phyloP scores from a whole-genome alignment of 1,140 invertebrate species.

The Chrysoperla carnea region DNA sequence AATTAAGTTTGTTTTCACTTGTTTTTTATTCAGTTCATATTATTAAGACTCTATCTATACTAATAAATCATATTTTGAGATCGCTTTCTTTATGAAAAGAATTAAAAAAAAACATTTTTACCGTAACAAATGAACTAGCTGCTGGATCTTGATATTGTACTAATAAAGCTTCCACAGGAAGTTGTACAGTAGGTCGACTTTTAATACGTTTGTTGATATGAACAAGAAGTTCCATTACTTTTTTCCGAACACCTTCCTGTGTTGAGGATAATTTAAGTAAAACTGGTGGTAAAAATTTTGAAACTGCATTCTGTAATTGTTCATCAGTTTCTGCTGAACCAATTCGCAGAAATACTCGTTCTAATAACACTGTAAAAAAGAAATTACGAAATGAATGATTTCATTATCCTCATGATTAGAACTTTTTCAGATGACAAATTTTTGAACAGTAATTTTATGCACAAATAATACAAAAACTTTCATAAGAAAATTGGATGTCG shows the following conservation, averaged over 20 bases:
- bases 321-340: constrained; percentile 79
- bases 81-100: no score
- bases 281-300: constrained; percentile 76
- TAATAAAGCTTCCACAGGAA: constrained; percentile 73
- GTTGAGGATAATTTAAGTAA: constrained; percentile 73
- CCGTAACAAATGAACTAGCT: constrained; percentile 66
- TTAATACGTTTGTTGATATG: constrained; percentile 84
- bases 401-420: constrained; percentile 1
- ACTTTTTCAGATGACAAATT: background rate
- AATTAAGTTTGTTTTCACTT: no score
- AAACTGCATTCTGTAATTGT: constrained; percentile 62
- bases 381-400: background rate
- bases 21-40: no score
- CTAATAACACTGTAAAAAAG: constrained; percentile 50
- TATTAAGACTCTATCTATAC: no score
- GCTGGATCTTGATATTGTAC: constrained; percentile 62
- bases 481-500: no score
- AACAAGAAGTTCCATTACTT: constrained; percentile 81
- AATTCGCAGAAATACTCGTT: constrained; percentile 74
- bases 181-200: constrained; percentile 61
- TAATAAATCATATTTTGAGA: no score
- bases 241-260: constrained; percentile 68
- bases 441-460: no score
- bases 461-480: no score
- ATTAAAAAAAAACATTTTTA: constrained; percentile 26